Percentiles rank a stretch among this genome's conserved stretches.
phyloP scores from a whole-genome alignment of 1,140 invertebrate species.

The Mya arenaria region DNA sequence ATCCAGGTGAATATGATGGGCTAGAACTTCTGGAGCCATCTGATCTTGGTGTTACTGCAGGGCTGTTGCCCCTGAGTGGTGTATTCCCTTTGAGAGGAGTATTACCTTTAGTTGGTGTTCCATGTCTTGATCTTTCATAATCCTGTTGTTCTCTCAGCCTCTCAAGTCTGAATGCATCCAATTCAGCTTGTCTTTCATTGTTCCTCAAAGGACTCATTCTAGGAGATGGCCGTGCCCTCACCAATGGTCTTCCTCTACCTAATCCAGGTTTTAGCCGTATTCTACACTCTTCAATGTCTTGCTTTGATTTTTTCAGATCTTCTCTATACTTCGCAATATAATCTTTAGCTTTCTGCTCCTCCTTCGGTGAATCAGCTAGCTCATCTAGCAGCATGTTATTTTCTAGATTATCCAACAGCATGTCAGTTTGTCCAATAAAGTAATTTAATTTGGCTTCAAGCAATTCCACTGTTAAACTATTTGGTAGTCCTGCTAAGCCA shows the following conservation, averaged over 20 bases:
- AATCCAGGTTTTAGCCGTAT: conserved; percentile 34
- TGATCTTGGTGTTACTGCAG: conserved; percentile 40
- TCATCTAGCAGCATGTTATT: conserved; percentile 40
- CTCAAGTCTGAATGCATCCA: conserved; percentile 65
- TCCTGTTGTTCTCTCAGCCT: conserved; percentile 55
- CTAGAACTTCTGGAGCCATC: conserved; percentile 39
- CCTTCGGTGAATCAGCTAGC: background rate
- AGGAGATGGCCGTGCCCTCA: no score
- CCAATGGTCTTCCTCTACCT: conserved; percentile 2
- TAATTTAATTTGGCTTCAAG: conserved; percentile 71
- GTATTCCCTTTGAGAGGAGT: conserved; percentile 45
- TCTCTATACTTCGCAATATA: conserved; percentile 47
- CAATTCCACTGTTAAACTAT: conserved; percentile 66
- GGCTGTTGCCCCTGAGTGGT: conserved; percentile 41
- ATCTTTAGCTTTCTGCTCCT: conserved; percentile 38
- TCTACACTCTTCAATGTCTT: conserved; percentile 55
- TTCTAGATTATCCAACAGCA: conserved; percentile 63
- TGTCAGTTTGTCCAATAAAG: conserved; percentile 70
- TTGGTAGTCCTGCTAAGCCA: conserved; percentile 59
- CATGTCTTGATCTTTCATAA: conserved; percentile 37
- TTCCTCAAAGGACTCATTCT: conserved; percentile 21
- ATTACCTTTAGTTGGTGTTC: conserved; percentile 8
- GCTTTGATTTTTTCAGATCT: conserved; percentile 59
- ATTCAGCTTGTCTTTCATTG: conserved; percentile 56
- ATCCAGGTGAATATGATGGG: conserved; percentile 24